These are phyloP conservation scores for Steinernema hermaphroditum DNA, from an alignment of 2,888 invertebrate species.

Conservation along the genomic window DNA sequence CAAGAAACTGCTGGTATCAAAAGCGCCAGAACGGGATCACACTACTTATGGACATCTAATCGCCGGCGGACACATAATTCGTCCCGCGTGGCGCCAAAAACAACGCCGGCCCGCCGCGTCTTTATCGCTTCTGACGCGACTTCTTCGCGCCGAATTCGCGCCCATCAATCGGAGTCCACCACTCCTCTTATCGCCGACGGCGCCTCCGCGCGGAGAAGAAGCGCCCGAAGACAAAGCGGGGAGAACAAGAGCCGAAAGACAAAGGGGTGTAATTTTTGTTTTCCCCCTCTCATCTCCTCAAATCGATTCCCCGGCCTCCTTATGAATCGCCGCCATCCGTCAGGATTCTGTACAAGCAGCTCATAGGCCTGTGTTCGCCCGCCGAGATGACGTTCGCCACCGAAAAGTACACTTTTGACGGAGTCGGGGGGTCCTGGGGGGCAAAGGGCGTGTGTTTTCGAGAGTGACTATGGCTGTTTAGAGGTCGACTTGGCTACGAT, in stretches of 20 bases:
- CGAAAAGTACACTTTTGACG: background rate
- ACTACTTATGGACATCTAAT: no score
- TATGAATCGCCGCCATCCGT: background rate
- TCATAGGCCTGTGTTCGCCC: background rate
- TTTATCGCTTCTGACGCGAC: background rate
- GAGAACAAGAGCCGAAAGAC: slow-evolving; percentile 17
- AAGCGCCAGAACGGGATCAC: no score
- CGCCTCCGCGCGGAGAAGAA: background rate
- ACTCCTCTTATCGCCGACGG: background rate
- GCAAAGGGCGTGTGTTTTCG: no score
- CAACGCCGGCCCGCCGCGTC: background rate
- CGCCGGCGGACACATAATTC: background rate
- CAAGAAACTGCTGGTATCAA: no score
- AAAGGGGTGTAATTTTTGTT: slow-evolving; percentile 25
- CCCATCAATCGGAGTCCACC: background rate
- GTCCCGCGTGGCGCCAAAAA: slow-evolving; percentile 16
- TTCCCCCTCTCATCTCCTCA: slow-evolving; percentile 22
- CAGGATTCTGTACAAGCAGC: background rate
- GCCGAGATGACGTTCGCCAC: background rate
- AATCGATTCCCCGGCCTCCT: background rate
- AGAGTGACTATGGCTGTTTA: background rate
- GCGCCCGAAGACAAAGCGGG: background rate
- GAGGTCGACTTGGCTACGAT: slow-evolving; percentile 29
- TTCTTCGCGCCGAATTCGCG: background rate
- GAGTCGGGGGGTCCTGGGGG: no score